Percentiles rank a stretch among this genome's conserved stretches.
phyloP scores from a whole-genome alignment of 2,113 vertebrate genomes.

The Ursus arctos region DNA sequence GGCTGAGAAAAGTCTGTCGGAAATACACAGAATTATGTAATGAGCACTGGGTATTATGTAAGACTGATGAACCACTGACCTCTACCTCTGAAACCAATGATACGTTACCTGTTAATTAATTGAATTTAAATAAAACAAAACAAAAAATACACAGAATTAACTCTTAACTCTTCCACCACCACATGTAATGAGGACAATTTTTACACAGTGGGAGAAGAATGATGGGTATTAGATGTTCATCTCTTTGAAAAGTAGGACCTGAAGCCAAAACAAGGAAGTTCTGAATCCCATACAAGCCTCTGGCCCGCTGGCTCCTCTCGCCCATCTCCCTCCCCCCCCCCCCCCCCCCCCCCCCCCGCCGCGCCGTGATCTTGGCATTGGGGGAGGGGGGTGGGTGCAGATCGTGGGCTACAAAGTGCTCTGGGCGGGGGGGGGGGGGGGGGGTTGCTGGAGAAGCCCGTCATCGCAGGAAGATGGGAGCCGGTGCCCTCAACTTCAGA shows the following conservation, averaged over 20 bases:
- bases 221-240: not conserved
- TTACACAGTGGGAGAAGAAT: not conserved
- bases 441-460: not conserved
- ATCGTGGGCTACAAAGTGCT: not conserved
- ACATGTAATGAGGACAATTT: not conserved
- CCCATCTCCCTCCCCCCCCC: too few species aligned
- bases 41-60: not conserved
- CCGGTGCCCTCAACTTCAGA: not conserved
- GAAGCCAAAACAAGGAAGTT: not conserved
- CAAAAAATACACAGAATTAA: not conserved
- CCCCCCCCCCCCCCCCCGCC: too few species aligned
- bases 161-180: not conserved
- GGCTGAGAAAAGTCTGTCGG: not conserved
- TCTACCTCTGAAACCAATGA: too few species aligned
- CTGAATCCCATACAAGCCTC: not conserved
- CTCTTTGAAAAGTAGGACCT: not conserved
- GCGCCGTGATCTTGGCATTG: not conserved
- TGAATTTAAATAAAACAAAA: not conserved
- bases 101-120: too few species aligned
- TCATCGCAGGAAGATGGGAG: not conserved
- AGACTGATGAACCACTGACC: too few species aligned
- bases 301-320: fast-evolving
- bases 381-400: not conserved
- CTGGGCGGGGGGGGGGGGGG: not conserved
- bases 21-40: not conserved